phyloP scores from a whole-genome alignment of 2,888 invertebrate species.

The Resseliella maxima region DNA sequence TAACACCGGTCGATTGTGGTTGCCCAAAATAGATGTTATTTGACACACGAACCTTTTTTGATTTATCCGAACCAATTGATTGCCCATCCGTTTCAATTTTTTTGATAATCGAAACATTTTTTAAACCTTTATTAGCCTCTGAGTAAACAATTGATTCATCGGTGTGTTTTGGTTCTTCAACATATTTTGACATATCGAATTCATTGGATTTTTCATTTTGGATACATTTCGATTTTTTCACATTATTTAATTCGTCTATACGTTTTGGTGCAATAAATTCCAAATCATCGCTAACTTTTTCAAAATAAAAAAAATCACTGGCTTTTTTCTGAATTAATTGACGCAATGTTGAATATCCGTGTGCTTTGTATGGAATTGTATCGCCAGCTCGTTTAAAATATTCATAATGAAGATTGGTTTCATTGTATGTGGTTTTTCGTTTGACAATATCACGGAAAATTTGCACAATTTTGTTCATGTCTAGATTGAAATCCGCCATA shows the following conservation, averaged over 20 bases:
- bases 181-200: too few species aligned
- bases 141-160: neutral
- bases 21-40: neutral
- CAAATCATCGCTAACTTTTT: constrained; percentile 14
- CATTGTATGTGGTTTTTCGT: constrained; percentile 28
- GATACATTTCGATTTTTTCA: neutral
- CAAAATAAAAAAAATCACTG: constrained; percentile 11
- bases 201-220: too few species aligned
- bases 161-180: constrained; percentile 8
- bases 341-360: neutral
- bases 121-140: neutral
- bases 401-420: constrained; percentile 35
- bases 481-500: neutral
- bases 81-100: neutral
- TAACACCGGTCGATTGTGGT: constrained; percentile 5
- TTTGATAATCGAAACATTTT: neutral
- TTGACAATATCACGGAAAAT: constrained; percentile 33
- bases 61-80: neutral
- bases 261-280: constrained; percentile 53
- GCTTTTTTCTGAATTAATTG: neutral
- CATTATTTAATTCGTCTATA: neutral
- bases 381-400: constrained; percentile 18
- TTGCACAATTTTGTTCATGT: neutral
- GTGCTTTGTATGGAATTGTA: constrained; percentile 45
- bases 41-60: neutral